A percentile compares a stretch with the other conserved stretches of the same genome.
These are phyloP conservation scores for Phrixothrix hirtus DNA, from an alignment of 2,888 invertebrate species.

Conservation along the genomic window DNA sequence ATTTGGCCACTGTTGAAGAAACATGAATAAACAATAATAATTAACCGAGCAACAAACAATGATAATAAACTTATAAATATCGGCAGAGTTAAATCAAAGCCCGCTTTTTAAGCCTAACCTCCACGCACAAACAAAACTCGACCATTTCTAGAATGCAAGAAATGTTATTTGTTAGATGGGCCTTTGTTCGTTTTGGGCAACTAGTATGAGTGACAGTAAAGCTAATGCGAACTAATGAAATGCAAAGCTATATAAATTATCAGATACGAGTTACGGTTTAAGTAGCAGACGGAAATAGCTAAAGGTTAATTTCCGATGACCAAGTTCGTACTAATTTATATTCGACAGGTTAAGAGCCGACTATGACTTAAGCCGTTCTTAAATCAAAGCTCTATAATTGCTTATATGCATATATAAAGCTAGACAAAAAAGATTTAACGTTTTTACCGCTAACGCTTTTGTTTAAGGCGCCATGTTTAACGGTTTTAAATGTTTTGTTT, in stretches of 20 bases:
- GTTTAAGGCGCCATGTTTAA: slow-evolving; percentile 2
- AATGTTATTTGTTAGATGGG: slow-evolving; percentile 6
- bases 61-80: slow-evolving; percentile 28
- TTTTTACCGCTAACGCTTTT: slow-evolving; percentile 3
- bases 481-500: too few species aligned
- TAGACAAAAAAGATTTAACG: too few species aligned
- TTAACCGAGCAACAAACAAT: slow-evolving; percentile 22
- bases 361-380: slow-evolving; percentile 35
- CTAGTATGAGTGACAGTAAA: slow-evolving; percentile 41
- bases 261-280: slow-evolving; percentile 38
- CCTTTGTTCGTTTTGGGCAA: slow-evolving; percentile 31
- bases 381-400: slow-evolving; percentile 26
- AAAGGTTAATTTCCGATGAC: slow-evolving; percentile 38
- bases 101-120: too few species aligned
- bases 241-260: slow-evolving; percentile 45
- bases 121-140: slow-evolving; percentile 14
- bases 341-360: slow-evolving; percentile 35
- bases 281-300: slow-evolving; percentile 46
- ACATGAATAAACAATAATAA: slow-evolving; percentile 34
- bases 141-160: slow-evolving; percentile 10
- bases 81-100: slow-evolving; percentile 20
- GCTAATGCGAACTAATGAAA: slow-evolving; percentile 46
- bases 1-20: slow-evolving; percentile 31
- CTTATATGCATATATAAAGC: slow-evolving; percentile 13
- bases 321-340: slow-evolving; percentile 40